Evolutionary conservation across 2,113 vertebrate species (phyloP).

Genomic region (Petrocephalus zakoni): DNA sequence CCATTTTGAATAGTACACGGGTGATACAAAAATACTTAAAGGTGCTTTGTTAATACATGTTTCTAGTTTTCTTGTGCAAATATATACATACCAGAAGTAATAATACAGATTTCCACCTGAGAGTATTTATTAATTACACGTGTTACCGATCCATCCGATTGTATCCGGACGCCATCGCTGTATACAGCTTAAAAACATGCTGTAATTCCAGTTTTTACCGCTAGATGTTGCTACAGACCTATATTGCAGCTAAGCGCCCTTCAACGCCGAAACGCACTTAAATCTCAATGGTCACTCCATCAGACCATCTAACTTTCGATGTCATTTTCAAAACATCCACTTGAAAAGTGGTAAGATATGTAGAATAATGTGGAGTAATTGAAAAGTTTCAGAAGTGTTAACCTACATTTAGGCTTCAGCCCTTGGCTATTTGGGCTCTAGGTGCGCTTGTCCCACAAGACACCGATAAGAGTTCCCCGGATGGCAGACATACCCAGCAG

Average conservation of each 20-base stretch:
- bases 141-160: not conserved
- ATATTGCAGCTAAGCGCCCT: not conserved
- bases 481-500: slow-evolving; percentile 10
- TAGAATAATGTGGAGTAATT: not conserved
- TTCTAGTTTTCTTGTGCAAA: not conserved
- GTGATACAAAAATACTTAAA: not conserved
- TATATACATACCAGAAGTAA: not conserved
- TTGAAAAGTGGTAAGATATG: not conserved
- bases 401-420: not conserved
- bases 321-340: slow-evolving; percentile 1
- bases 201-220: not conserved
- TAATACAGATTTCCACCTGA: not conserved
- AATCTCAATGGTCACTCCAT: not conserved
- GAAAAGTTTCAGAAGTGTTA: not conserved
- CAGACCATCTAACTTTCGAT: not conserved
- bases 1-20: not conserved
- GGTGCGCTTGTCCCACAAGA: not conserved
- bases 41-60: not conserved
- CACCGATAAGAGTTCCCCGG: not conserved
- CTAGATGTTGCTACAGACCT: not conserved
- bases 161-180: not conserved
- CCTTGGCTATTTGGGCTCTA: not conserved
- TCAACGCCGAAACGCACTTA: not conserved
- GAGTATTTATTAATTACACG: not conserved
- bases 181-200: not conserved